These are phyloP conservation scores for Cotesia typhae DNA, from an alignment of 1,140 invertebrate species.

Conservation along the genomic window DNA sequence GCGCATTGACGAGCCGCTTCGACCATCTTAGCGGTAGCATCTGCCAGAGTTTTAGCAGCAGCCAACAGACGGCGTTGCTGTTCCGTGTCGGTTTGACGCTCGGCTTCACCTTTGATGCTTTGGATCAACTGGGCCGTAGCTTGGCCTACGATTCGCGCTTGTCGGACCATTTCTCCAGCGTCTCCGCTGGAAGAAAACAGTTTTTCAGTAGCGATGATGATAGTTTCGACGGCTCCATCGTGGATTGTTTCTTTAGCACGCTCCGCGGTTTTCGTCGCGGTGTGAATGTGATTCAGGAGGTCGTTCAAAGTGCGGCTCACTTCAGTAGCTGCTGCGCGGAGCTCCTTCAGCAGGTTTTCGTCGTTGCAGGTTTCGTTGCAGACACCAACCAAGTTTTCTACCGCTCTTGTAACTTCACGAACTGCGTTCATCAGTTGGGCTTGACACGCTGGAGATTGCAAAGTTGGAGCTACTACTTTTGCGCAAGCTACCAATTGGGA, in stretches of 20 bases:
- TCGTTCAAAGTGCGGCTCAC: conserved; percentile 91
- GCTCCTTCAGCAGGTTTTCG: conserved; percentile 77
- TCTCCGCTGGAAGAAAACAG: conserved; percentile 86
- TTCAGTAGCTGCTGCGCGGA: conserved; percentile 84
- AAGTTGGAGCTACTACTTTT: conserved; percentile 87
- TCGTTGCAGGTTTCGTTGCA: conserved; percentile 79
- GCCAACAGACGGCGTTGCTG: conserved; percentile 88
- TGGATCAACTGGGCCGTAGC: conserved; percentile 92
- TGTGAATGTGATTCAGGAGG: conserved; percentile 88
- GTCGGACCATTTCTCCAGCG: conserved; percentile 92
- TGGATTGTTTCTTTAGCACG: conserved; percentile 69
- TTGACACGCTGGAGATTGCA: conserved; percentile 91
- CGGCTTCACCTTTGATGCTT: conserved; percentile 93
- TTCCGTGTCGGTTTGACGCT: conserved; percentile 86
- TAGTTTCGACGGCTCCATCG: conserved; percentile 85
- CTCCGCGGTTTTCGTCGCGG: conserved; percentile 56
- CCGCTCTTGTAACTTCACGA: conserved; percentile 90
- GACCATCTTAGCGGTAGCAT: conserved; percentile 95
- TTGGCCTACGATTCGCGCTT: conserved; percentile 90
- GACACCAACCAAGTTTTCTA: conserved; percentile 88
- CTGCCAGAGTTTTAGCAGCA: conserved; percentile 91
- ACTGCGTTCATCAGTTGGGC: conserved; percentile 93
- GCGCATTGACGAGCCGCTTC: conserved; percentile 95
- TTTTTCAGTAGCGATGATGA: conserved; percentile 89
- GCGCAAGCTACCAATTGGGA: conserved; percentile 97